A percentile compares a stretch with the other conserved stretches of the same genome.
These are phyloP conservation scores for Chiloscyllium punctatum DNA, from an alignment of 2,797 vertebrate genomes.

Conservation along the genomic window DNA sequence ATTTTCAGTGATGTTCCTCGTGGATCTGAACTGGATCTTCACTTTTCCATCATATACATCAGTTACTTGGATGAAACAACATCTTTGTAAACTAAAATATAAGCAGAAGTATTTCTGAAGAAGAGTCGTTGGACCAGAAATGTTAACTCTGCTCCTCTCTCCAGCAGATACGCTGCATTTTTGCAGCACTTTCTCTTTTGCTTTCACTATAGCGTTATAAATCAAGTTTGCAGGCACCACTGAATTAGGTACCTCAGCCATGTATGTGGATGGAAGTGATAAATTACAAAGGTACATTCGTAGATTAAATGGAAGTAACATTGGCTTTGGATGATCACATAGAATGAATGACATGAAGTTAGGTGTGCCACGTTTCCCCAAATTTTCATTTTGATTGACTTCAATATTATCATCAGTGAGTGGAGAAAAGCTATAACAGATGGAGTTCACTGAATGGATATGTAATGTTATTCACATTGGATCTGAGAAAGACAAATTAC, in stretches of 20 bases:
- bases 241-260: neutral
- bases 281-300: neutral
- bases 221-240: neutral
- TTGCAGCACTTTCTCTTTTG: too few relatives aligned
- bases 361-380: neutral
- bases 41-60: neutral
- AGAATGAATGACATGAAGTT: neutral
- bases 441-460: neutral
- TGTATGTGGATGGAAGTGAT: neutral
- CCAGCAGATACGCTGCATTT: too few relatives aligned
- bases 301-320: neutral
- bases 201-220: too few relatives aligned
- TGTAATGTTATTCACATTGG: neutral
- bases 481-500: neutral
- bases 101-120: too few relatives aligned
- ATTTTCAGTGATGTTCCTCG: neutral
- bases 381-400: neutral
- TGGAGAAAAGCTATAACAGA: too few relatives aligned
- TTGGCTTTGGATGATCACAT: neutral
- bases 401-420: too few relatives aligned
- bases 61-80: neutral
- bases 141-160: too few relatives aligned
- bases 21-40: neutral
- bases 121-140: too few relatives aligned
- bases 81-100: too few relatives aligned